These are phyloP conservation scores for Mirza zaza DNA, from an alignment of 2,113 vertebrate species.

Conservation along the genomic window DNA sequence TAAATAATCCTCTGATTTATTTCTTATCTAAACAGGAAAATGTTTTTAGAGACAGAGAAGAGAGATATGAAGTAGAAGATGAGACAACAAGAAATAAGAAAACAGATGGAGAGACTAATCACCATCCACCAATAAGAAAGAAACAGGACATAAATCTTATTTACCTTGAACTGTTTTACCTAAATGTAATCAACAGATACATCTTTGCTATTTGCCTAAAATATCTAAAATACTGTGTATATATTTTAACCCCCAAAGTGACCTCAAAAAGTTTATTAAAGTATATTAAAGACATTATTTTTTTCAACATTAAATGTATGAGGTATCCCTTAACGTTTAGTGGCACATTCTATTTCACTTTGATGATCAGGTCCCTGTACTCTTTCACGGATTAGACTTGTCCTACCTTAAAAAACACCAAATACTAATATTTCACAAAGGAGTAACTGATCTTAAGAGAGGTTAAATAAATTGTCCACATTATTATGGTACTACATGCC, in stretches of 20 bases:
- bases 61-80: not conserved
- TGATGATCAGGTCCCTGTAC: not conserved
- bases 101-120: not conserved
- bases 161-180: not conserved
- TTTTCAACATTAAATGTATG: not conserved
- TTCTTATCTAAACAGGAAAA: constrained; percentile 40
- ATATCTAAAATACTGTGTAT: not conserved
- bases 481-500: not conserved
- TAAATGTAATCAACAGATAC: not conserved
- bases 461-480: not conserved
- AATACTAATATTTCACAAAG: not conserved
- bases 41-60: not conserved
- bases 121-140: not conserved
- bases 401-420: not conserved
- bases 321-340: not conserved
- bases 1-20: not conserved
- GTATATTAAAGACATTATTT: not conserved
- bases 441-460: not conserved
- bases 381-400: not conserved
- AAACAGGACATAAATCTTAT: not conserved
- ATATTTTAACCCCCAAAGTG: not conserved
- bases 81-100: not conserved
- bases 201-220: not conserved
- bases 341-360: not conserved
- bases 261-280: constrained; percentile 2